Evolutionary conservation across 2,113 vertebrate species (phyloP), one percentile per base, ranked within the genome.

Genomic region (Heterocephalus glaber): DNA sequence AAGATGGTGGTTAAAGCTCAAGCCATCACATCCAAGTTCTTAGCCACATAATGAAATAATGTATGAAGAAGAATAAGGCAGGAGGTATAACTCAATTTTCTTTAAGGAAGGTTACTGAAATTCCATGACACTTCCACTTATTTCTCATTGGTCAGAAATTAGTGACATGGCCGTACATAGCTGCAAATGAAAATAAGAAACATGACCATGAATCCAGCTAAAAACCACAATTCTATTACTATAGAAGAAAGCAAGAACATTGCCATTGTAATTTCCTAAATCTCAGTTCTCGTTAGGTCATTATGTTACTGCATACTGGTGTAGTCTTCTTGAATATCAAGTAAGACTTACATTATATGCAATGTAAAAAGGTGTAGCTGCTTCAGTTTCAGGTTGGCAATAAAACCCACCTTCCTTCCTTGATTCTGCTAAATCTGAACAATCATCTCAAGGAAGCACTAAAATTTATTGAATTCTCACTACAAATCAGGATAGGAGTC

Each of bases 101-200:
- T 90, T 68, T 86, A 74, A 92, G 54, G 58, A 86, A 86, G 28
- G 11, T 90, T 77, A 47, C 8, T 61, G 80, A 93, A 82, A 81
- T 22, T 70, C 1, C 16, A 11, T 77, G 13, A 95, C 30, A 76
- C 14, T 44, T 89, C 47, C 44, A 85, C 81, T 7, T 65, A 26
- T 93, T 93, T 95, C n/a, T 6, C 35, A 79, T 44, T 83, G 35
- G 38, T 92, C 77, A 90, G 26, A 77, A 81, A 90, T 84, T 94
- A 81, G 28, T 68, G 35, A 88, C 14, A 47, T 84, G 26, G 41
- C 16, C 24, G 85, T 65, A 80, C 90, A 12, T 80, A 84, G 33
- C 12, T 85, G 47, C 74, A 90, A 88, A 84, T 47, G 47, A 92
- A 95, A 54, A 9, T 47, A 80, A 80, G 49, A 52, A 63, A 84